These are phyloP conservation scores for Malurus leucopterus DNA, from an alignment of 2,797 vertebrate genomes.

Conservation along the genomic window DNA sequence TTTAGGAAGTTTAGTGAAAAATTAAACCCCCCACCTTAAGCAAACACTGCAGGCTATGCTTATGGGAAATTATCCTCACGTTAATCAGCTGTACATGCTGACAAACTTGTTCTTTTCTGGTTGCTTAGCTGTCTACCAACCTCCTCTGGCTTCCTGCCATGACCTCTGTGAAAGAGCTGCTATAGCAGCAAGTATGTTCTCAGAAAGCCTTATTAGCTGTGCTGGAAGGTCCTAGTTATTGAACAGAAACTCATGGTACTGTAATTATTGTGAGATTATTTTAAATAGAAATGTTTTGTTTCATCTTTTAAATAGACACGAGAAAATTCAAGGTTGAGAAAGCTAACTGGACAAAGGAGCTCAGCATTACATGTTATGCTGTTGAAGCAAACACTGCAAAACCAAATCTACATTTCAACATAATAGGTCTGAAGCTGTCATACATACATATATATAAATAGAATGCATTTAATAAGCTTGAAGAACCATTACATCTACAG, in stretches of 20 bases:
- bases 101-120: constrained; percentile 67
- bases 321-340: constrained; percentile 5
- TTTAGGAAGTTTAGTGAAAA: constrained; percentile 29
- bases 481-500: background rate
- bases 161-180: constrained; percentile 52
- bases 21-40: background rate
- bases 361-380: background rate
- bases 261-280: background rate
- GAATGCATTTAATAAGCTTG: background rate
- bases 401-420: background rate
- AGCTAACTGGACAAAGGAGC: background rate
- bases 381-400: background rate
- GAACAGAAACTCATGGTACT: background rate
- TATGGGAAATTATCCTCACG: constrained; percentile 45
- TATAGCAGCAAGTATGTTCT: constrained; percentile 29
- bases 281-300: background rate
- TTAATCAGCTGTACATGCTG: constrained; percentile 63
- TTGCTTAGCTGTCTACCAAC: constrained; percentile 58
- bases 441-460: background rate
- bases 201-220: constrained; percentile 9
- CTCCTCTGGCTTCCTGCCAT: constrained; percentile 36
- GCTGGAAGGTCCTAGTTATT: background rate
- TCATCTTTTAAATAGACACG: background rate
- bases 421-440: background rate
- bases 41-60: constrained; percentile 20